Base-by-base conservation (phyloP, 1,140 invertebrate species). In the Zaprionus taronus region DNA sequence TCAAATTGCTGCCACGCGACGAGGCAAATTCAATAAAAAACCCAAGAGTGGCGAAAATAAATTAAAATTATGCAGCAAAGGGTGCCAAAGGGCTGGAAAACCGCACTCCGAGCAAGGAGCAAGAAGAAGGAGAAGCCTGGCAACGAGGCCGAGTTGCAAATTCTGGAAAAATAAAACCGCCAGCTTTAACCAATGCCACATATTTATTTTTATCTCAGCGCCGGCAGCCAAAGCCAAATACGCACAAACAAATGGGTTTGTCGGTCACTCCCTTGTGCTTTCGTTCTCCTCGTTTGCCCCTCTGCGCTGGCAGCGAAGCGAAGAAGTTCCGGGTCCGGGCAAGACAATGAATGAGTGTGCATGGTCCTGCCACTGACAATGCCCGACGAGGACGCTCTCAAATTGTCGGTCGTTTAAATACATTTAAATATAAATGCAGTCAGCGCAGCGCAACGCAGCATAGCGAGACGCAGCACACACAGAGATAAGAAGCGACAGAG, bases 351-450 rank as follows among this genome's bases (percentile, higher is more conserved):
- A 87, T 87, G 84, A 90, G 84, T 87, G 85, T 81, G 81, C 72
- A 26, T 60, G 51, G 26, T 31, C 34, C 56, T 56, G 64, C 38
- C 72, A 62, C 83, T 78, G 80, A 79, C 84, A 81, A 84, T 76
- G 70, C 75, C 31, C 66, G 24, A 65, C 61, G 76, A 77, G 77
- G 86, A 90, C 77, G 85, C 82, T 90, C 55, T 79, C 85, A 90
- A 90, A 90, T 90, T 91, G 85, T 90, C 86, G 85, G 85, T 90
- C 85, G 86, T 86, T 90, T 90, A 90, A 90, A 90, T 90, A 91
- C 82, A 90, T 90, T 90, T 91, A 90, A 91, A 90, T 90, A 91
- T 85, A 91, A 87, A 83, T 87, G 83, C 85, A 81, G 68, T 55
- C 60, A 71, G 64, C 67, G 58, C 74, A 57, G 65, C 51, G 70